Conservation (phyloP, 2,888 invertebrate species). For the Ectemnius lituratus region DNA sequence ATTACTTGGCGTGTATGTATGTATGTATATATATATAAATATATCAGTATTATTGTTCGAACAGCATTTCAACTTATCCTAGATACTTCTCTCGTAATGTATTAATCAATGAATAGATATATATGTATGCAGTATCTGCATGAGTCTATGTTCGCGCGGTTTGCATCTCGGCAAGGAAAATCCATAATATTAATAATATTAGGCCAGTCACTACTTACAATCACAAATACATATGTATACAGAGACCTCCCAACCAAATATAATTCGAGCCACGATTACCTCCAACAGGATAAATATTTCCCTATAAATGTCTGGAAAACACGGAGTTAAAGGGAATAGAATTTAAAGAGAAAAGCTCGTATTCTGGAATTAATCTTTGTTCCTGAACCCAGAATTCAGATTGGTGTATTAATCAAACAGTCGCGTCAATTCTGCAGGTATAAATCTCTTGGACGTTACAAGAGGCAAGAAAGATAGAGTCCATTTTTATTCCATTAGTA, state of each 20-base stretch:
- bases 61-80: slow-evolving; percentile 77
- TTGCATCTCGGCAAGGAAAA: slow-evolving; percentile 47
- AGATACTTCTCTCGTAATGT: slow-evolving; percentile 63
- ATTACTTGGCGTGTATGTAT: slow-evolving; percentile 65
- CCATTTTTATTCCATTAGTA: neutral
- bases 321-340: too few relatives aligned
- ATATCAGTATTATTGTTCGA: slow-evolving; percentile 78
- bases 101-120: slow-evolving; percentile 51
- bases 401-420: too few relatives aligned
- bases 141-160: slow-evolving; percentile 38
- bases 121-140: neutral
- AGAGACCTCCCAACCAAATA: slow-evolving; percentile 4
- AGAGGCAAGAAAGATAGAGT: too few relatives aligned
- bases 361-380: too few relatives aligned
- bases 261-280: slow-evolving; percentile 20
- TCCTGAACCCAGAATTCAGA: too few relatives aligned
- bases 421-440: too few relatives aligned
- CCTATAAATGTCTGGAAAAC: too few relatives aligned
- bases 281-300: neutral
- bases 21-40: slow-evolving; percentile 69
- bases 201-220: slow-evolving; percentile 77
- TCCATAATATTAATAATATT: slow-evolving; percentile 66
- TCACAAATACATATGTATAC: slow-evolving; percentile 56
- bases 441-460: too few relatives aligned
- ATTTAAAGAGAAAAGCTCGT: too few relatives aligned